Conservation (phyloP, 2,113 vertebrate genomes). For the Trichechus manatus region DNA sequence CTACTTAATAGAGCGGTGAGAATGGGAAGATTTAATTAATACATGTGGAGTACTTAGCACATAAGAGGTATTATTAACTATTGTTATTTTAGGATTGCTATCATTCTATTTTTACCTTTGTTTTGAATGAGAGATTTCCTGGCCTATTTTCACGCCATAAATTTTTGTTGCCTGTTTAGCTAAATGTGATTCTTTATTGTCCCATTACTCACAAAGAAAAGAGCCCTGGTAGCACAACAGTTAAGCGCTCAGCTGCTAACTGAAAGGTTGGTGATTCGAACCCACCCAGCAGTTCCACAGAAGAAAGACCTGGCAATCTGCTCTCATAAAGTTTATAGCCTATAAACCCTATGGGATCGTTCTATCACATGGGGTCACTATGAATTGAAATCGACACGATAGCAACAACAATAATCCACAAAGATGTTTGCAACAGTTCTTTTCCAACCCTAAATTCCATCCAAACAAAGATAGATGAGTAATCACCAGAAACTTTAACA, state of each 20-base stretch:
- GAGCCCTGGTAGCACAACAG: too few species aligned
- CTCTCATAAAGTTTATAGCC: neutral
- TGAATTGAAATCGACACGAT: neutral
- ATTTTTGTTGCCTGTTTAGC: slow-evolving; percentile 19
- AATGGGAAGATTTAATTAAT: neutral
- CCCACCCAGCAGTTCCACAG: neutral
- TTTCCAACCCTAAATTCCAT: neutral
- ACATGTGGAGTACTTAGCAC: neutral
- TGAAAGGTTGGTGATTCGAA: neutral
- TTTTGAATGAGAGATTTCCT: slow-evolving; percentile 23
- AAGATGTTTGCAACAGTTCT: neutral
- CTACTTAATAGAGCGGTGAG: neutral
- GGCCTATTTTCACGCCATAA: neutral
- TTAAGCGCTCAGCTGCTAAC: neutral
- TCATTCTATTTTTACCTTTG: neutral
- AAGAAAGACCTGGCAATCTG: neutral
- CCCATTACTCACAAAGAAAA: neutral
- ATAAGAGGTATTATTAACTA: neutral
- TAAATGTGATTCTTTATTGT: neutral
- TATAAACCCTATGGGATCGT: neutral
- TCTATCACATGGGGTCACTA: neutral
- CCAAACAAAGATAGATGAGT: neutral
- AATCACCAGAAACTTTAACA: neutral
- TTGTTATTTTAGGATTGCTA: neutral
- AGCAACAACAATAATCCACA: neutral